Evolutionary conservation across 1,140 invertebrate genomes (phyloP), one percentile per base, ranked within the genome.

Genomic region (Doryteuthis pealeii): DNA sequence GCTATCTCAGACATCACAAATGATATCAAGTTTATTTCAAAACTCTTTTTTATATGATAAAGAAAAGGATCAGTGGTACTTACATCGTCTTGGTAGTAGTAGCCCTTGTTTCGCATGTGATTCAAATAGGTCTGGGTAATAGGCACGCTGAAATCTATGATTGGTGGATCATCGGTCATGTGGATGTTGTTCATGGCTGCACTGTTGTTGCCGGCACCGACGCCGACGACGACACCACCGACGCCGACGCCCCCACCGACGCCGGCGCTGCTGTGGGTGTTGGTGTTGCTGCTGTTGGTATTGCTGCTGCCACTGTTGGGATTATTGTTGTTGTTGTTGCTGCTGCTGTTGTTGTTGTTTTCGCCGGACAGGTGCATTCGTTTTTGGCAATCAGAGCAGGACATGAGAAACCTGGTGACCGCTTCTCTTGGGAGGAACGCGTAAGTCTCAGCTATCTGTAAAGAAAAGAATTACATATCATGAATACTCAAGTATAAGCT

Each of bases 381-480:
- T 82, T 95, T 92, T 83, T 96, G 95, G 86, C 95, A 97, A 84
- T 96, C 95, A n/a, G 93, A 92, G 87, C 95, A 96, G 76, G 95
- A 94, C 81, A 96, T 92, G 35, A 98, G 91, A 88, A 97, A 98
- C 79, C 94, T 92, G 62, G 96, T 98, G 82, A 98, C 96, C 2
- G 96, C 96, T 88, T 98, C 96, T 43, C 96, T 91, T 1, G 96
- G 96, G 73, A 98, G 90, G 84, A 97, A 98, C 6, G 95, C 95
- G 89, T 96, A 97, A 65, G 94, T 96, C 87, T 98, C 95, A 14
- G 95, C 96, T 83, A 98, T 96, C 96, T 97, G 90, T 35, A 90
- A 90, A 40, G 10, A 40, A n/a, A n/a, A n/a, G n/a, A n/a, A n/a
- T n/a, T n/a, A n/a, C n/a, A n/a, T n/a, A n/a, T n/a, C n/a, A n/a